Base-by-base conservation (phyloP, 2,888 invertebrate species). In the Ariolimax columbianus region DNA sequence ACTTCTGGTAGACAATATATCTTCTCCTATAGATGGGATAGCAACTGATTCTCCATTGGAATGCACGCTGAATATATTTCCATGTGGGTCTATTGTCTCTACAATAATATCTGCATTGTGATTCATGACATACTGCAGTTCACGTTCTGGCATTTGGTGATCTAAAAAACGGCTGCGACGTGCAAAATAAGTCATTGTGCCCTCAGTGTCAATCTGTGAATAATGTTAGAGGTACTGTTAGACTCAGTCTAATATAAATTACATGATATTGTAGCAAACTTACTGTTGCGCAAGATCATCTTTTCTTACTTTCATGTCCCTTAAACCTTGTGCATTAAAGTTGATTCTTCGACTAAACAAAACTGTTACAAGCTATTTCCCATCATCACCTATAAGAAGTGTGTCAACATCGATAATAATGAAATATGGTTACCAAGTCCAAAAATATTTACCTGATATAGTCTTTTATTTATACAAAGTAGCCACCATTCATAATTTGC, bases 41-140 rank as follows among this genome's bases (percentile, higher is more conserved):
- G 93, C 92, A 47, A 87, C 84, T 77, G 89, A 91, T 75, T 93
- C 92, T n/a, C 94, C 94, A 66, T 89, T 92, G 85, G 92, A 90
- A 78, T 88, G 90, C n/a, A 94, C 92, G 86, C 89, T 91, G 89
- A 94, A 94, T 17, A 90, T 88, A 86, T 93, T 93, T 33, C 93
- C 93, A 51, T 93, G 91, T 17, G 89, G 89, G 85, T 94, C 94
- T 9, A 92, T 90, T 17, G 92, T 92, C 85, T 93, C 93, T 19
- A 91, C 89, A 66, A 93, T 89, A 19, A 92, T 89, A 55, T 92
- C 91, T 70, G 92, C 91, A 86, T 92, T 91, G 86, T 94, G 94
- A 66, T 91, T 88, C 86, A 94, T 86, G 78, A 90, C 88, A 85
- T 93, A 94, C 75, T 90, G 90, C 23, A 91, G 87, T 59, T 92